These are phyloP conservation scores for Sialia sialis DNA, from an alignment of 2,113 vertebrate species.

Conservation along the genomic window DNA sequence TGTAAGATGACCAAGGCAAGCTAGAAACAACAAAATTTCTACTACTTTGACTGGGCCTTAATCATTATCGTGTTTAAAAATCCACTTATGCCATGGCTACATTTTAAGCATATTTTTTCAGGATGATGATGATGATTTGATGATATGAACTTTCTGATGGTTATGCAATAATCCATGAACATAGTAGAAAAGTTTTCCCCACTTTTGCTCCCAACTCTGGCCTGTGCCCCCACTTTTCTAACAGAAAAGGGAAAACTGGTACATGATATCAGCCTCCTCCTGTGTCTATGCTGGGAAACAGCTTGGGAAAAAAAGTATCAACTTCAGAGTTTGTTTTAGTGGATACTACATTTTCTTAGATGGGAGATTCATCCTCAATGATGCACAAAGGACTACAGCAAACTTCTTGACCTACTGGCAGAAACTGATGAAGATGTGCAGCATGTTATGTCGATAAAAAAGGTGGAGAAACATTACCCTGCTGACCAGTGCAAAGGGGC, in stretches of 20 bases:
- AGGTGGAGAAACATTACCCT: not conserved
- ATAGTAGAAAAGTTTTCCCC: not conserved
- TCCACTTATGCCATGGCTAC: not conserved
- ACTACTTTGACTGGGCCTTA: not conserved
- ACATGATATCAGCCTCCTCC: not conserved
- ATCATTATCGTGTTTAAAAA: not conserved
- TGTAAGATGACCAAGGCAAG: not conserved
- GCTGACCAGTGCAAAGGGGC: not conserved
- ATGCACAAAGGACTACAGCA: not conserved
- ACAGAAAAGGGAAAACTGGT: not conserved
- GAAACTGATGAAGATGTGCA: not conserved
- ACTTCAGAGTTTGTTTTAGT: not conserved
- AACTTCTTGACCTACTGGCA: not conserved
- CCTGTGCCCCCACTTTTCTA: not conserved
- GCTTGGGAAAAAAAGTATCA: not conserved
- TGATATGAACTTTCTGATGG: not conserved
- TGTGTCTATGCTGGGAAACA: not conserved
- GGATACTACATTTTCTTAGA: not conserved
- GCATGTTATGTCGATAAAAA: not conserved
- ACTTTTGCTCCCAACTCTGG: not conserved
- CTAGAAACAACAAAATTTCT: not conserved
- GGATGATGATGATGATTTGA: not conserved
- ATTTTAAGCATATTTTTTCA: not conserved
- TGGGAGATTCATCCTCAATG: not conserved
- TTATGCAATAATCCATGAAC: not conserved